Evolutionary conservation across 2,797 vertebrate genomes (phyloP).

Genomic region (Apodemus agrarius): DNA sequence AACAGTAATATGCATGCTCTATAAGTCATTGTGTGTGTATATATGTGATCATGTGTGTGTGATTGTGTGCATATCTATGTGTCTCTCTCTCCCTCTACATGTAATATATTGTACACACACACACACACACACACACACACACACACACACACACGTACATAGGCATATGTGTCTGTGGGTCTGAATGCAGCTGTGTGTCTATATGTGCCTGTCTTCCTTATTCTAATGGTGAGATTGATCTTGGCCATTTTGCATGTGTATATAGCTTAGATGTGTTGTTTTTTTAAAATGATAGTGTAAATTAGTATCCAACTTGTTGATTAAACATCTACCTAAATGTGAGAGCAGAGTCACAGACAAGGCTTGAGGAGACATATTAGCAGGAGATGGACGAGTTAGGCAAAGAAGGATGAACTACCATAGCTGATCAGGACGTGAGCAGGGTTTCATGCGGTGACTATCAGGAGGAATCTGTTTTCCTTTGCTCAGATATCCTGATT

Average conservation of each 20-base stretch:
- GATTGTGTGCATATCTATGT: neutral
- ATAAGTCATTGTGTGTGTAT: neutral
- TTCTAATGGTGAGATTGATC: neutral
- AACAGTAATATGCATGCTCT: neutral
- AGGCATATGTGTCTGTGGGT: neutral
- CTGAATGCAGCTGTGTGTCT: neutral
- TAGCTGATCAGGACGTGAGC: neutral
- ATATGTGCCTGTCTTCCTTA: neutral
- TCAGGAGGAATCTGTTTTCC: neutral
- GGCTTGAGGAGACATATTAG: conserved; percentile 37
- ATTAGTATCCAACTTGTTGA: neutral
- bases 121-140: too few species aligned
- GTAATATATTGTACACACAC: neutral
- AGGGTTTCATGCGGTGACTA: neutral
- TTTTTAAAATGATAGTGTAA: neutral
- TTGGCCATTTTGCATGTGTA: neutral
- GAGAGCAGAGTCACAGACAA: neutral
- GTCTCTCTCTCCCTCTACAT: neutral
- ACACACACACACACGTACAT: neutral
- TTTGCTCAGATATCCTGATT: conserved; percentile 18
- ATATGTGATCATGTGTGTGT: neutral
- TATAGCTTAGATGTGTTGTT: neutral
- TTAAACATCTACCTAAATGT: conserved; percentile 45
- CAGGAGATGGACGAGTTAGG: conserved; percentile 13
- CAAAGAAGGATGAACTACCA: neutral